Evolutionary conservation across 2,797 vertebrate genomes (phyloP), one percentile per base, ranked within the genome.

Genomic region (Synanceia verrucosa): DNA sequence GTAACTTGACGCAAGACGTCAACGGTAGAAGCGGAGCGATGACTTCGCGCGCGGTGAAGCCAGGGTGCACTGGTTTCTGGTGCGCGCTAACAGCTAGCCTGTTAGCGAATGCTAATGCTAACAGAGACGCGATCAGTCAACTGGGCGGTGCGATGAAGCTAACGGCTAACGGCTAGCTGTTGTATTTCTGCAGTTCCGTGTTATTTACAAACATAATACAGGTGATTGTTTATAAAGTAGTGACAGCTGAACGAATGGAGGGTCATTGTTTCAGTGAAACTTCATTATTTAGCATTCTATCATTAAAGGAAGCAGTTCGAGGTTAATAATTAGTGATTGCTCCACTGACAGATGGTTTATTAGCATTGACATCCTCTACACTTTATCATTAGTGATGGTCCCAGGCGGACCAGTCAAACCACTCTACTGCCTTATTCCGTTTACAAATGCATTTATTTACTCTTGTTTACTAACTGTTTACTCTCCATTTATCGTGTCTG

Each of bases 81-180:
- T 79, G 63, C 79, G 79, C 73, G 84, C 83, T 87, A 86, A 74
- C 46, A 39, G 76, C 75, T 88, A 87, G 79, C 75, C n/a, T 61
- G 70, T 53, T 23, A 63, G 79, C 82, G 83, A 61, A 59, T 26
- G 84, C 84, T 87, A 88, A 78, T 51, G 87, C 88, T 91, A 89
- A 79, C 65, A 69, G 79, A 86, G 85, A 85, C 89, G 87, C 84
- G 82, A 85, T 84, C 89, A 72, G 85, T 87, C 69, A 85, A 87
- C 86, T 81, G 88, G 86, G 88, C 87, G 88, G 82, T 87, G 50
- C 78, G 67, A 59, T 67, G 63, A 33, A 81, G 86, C 90, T 89
- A 89, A 61, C 55, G 2, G 91, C 81, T 88, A 91, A 61, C n/a
- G 0, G 37, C 14, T 39, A 39, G 1, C 12, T 1, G 72, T 65